These are phyloP conservation scores for Hemibagrus guttatus DNA, from an alignment of 2,797 vertebrate species.

Conservation along the genomic window DNA sequence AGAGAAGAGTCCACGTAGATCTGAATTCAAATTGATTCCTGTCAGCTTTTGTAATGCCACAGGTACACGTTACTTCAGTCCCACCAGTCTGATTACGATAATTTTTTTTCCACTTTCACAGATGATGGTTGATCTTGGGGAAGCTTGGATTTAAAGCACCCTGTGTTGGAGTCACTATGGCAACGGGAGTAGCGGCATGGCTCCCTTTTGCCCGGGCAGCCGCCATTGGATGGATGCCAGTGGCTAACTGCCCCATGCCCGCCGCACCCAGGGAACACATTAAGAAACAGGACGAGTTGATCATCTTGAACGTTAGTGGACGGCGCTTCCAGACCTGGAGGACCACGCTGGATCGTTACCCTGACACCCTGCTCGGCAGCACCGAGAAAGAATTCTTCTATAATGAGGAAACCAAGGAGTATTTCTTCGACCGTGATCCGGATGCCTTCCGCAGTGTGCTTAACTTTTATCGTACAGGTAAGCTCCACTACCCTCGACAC, in stretches of 20 bases:
- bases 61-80: neutral
- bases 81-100: slow-evolving; percentile 14
- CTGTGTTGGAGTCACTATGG: slow-evolving; percentile 79
- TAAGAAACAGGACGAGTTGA: slow-evolving; percentile 91
- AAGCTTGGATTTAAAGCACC: slow-evolving; percentile 65
- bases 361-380: slow-evolving; percentile 94
- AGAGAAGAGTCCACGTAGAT: neutral
- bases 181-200: slow-evolving; percentile 94
- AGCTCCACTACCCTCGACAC: slow-evolving; percentile 94
- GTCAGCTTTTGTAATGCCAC: neutral
- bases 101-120: slow-evolving; percentile 58
- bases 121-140: slow-evolving; percentile 76
- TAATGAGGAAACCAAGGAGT: slow-evolving; percentile 96
- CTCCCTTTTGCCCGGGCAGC: slow-evolving; percentile 95
- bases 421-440: slow-evolving; percentile 97
- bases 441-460: slow-evolving; percentile 95
- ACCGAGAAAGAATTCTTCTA: slow-evolving; percentile 98
- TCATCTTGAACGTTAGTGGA: slow-evolving; percentile 94
- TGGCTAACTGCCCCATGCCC: slow-evolving; percentile 97
- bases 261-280: slow-evolving; percentile 87
- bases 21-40: neutral
- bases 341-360: slow-evolving; percentile 95
- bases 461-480: slow-evolving; percentile 98
- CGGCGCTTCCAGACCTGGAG: slow-evolving; percentile 96
- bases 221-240: slow-evolving; percentile 98